phyloP scores from a whole-genome alignment of 2,113 vertebrate species.

The Alexandromys fortis region DNA sequence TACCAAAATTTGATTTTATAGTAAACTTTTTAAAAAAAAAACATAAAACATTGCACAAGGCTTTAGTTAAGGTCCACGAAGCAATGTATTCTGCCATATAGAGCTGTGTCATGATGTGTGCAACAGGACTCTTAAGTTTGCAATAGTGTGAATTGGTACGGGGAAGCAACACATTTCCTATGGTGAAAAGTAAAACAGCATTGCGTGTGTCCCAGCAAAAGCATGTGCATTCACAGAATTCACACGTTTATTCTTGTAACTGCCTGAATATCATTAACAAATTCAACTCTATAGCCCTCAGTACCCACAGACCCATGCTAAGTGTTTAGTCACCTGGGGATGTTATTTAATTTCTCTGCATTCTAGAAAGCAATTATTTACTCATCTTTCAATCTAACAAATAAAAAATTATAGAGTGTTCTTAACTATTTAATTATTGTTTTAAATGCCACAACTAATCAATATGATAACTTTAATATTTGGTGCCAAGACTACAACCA shows the following conservation, averaged over 20 bases:
- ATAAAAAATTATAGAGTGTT: not conserved
- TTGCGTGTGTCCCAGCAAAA: not conserved
- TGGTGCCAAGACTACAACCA: not conserved
- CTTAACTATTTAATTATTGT: not conserved
- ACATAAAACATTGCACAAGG: not conserved
- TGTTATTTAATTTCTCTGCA: conserved; percentile 5
- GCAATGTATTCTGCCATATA: not conserved
- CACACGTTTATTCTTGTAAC: not conserved
- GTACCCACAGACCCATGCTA: not conserved
- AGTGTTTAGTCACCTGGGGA: not conserved
- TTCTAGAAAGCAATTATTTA: not conserved
- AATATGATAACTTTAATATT: not conserved
- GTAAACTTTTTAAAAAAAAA: not conserved
- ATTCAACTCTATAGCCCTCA: not conserved
- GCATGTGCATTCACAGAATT: not conserved
- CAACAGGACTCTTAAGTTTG: not conserved
- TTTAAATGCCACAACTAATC: not conserved
- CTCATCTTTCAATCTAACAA: not conserved
- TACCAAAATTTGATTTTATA: not conserved
- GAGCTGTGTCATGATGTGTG: not conserved
- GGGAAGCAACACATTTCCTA: not conserved
- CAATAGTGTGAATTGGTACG: not conserved
- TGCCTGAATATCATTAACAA: not conserved
- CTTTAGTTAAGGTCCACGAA: not conserved
- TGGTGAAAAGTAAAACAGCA: not conserved